phyloP scores from a whole-genome alignment of 2,888 invertebrate species.

The Caenorhabditis sp. region DNA sequence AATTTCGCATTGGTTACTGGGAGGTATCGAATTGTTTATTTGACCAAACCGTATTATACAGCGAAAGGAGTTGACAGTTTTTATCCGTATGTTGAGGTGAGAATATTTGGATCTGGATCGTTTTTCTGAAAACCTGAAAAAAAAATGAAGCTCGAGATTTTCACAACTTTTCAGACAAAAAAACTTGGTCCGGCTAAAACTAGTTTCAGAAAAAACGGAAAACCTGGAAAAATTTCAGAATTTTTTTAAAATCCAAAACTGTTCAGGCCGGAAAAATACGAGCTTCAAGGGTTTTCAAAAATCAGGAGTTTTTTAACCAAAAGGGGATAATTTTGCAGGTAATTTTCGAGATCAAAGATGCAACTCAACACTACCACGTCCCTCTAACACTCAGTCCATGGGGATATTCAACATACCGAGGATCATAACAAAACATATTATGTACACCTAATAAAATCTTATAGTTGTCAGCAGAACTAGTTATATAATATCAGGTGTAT shows the following conservation, averaged over 20 bases:
- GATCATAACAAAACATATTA: constrained; percentile 26
- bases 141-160: neutral
- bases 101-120: too few species aligned
- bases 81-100: constrained; percentile 59
- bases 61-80: constrained; percentile 44
- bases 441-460: constrained; percentile 1
- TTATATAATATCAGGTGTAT: neutral
- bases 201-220: constrained; percentile 4
- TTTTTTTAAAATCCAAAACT: too few species aligned
- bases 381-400: constrained; percentile 62
- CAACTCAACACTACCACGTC: constrained; percentile 59
- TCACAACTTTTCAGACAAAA: neutral
- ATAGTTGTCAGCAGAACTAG: neutral
- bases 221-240: too few species aligned
- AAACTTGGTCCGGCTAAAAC: neutral
- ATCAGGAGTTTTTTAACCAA: too few species aligned
- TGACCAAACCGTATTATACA: constrained; percentile 50
- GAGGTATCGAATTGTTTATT: constrained; percentile 53
- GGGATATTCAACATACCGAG: constrained; percentile 65
- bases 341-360: constrained; percentile 51
- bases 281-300: too few species aligned
- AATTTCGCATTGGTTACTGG: constrained; percentile 43
- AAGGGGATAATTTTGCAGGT: constrained; percentile 55
- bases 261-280: too few species aligned
- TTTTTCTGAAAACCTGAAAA: neutral